A percentile compares a stretch with the other conserved stretches of the same genome.
Evolutionary conservation across 2,888 invertebrate genomes (phyloP).

Genomic region (Calameuta idolon): DNA sequence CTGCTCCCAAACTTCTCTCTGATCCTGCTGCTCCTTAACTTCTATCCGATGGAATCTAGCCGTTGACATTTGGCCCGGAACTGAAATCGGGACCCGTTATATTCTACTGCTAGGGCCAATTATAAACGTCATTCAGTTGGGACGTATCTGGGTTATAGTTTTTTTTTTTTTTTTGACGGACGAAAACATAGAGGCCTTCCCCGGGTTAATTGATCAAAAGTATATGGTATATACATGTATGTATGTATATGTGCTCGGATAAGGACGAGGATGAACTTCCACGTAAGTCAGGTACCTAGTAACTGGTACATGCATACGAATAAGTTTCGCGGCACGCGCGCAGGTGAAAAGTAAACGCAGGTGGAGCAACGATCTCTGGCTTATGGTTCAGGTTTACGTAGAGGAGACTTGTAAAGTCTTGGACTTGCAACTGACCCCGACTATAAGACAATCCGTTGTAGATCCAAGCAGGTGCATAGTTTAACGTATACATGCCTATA

Average conservation of each 20-base stretch:
- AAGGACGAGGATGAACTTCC: neutral
- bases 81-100: neutral
- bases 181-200: neutral
- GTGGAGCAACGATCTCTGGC: slow-evolving; percentile 57
- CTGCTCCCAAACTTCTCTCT: slow-evolving; percentile 44
- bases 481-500: neutral
- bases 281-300: neutral
- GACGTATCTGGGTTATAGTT: neutral
- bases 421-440: slow-evolving; percentile 1
- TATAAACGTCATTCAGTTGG: neutral
- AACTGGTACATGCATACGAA: slow-evolving; percentile 21
- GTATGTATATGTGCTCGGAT: neutral
- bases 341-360: slow-evolving; percentile 63
- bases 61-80: neutral
- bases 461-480: slow-evolving; percentile 1
- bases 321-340: slow-evolving; percentile 40
- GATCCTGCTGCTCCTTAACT: slow-evolving; percentile 20
- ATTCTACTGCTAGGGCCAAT: neutral
- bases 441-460: neutral
- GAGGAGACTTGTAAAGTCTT: neutral
- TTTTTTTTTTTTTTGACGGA: neutral
- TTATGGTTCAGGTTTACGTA: neutral
- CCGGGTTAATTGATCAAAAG: neutral
- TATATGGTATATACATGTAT: neutral
- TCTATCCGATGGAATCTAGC: slow-evolving; percentile 2